phyloP scores from a whole-genome alignment of 2,113 vertebrate species.

The Rynchops niger region DNA sequence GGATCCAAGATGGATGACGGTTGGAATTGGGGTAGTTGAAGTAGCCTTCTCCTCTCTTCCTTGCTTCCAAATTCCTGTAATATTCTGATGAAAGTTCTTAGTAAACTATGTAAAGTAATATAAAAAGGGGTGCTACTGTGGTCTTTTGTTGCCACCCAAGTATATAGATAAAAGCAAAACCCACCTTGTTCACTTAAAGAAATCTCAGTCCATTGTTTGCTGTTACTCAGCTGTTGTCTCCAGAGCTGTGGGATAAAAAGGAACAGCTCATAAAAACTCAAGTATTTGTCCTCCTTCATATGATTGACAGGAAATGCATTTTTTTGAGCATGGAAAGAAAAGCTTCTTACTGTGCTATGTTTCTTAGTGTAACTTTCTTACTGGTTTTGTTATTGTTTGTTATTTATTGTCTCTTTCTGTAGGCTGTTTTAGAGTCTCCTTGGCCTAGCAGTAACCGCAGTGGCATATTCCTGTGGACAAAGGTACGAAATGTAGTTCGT shows the following conservation, averaged over 20 bases:
- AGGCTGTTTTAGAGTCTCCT: slow-evolving; percentile 94
- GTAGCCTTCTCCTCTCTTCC: not conserved
- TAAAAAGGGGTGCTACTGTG: not conserved
- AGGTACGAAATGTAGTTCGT: slow-evolving; percentile 87
- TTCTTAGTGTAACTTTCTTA: not conserved
- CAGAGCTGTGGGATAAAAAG: not conserved
- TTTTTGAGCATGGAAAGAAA: not conserved
- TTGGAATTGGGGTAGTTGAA: not conserved
- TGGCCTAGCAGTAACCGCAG: slow-evolving; percentile 96
- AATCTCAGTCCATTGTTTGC: not conserved
- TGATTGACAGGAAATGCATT: not conserved
- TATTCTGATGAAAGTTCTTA: not conserved
- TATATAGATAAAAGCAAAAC: not conserved
- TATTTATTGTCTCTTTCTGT: not conserved
- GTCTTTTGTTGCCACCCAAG: not conserved
- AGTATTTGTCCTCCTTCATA: not conserved
- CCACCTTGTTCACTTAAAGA: not conserved
- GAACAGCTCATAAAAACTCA: not conserved
- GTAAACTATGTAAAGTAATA: not conserved
- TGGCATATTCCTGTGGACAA: slow-evolving; percentile 95
- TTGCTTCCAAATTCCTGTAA: not conserved
- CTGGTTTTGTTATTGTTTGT: not conserved
- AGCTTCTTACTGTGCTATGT: not conserved
- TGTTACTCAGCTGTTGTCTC: not conserved
- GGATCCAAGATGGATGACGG: not conserved